A percentile compares a stretch with the other conserved stretches of the same genome.
Conservation (phyloP, 1,140 invertebrate genomes). For the Chlorops oryzae region DNA sequence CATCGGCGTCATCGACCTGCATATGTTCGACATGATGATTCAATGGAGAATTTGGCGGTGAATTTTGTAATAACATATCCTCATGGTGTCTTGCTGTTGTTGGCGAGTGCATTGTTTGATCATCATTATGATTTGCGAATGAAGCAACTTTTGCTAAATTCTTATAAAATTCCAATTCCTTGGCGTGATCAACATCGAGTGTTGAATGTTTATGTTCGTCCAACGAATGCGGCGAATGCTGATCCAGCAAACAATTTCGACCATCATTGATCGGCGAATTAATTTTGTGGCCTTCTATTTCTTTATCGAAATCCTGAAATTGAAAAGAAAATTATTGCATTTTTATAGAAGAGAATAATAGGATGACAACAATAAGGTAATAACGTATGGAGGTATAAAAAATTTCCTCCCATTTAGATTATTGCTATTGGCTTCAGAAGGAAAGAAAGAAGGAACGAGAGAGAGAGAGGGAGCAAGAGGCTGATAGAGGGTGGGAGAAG, state of each 20-base stretch:
- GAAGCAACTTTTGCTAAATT: slow-evolving; percentile 41
- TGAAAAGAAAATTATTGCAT: too few relatives aligned
- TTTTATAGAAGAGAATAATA: background rate
- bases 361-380: too few relatives aligned
- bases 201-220: slow-evolving; percentile 25
- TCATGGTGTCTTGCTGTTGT: too few relatives aligned
- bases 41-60: slow-evolving; percentile 25
- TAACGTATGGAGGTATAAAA: too few relatives aligned
- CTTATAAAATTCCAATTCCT: slow-evolving; percentile 44
- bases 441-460: too few relatives aligned
- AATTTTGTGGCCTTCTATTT: slow-evolving; percentile 40
- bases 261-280: slow-evolving; percentile 25
- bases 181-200: slow-evolving; percentile 38
- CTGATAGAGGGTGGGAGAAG: too few relatives aligned
- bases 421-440: too few relatives aligned
- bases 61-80: too few relatives aligned
- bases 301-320: slow-evolving; percentile 41
- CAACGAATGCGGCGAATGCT: slow-evolving; percentile 21
- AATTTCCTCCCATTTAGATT: too few relatives aligned
- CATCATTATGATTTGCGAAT: slow-evolving; percentile 19
- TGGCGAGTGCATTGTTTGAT: too few relatives aligned
- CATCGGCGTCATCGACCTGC: slow-evolving; percentile 39
- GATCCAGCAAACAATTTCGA: slow-evolving; percentile 8
- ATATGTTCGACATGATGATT: too few relatives aligned
- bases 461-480: too few relatives aligned